Base-by-base conservation (phyloP, 2,888 invertebrate genomes). In the Tinea semifulvella region DNA sequence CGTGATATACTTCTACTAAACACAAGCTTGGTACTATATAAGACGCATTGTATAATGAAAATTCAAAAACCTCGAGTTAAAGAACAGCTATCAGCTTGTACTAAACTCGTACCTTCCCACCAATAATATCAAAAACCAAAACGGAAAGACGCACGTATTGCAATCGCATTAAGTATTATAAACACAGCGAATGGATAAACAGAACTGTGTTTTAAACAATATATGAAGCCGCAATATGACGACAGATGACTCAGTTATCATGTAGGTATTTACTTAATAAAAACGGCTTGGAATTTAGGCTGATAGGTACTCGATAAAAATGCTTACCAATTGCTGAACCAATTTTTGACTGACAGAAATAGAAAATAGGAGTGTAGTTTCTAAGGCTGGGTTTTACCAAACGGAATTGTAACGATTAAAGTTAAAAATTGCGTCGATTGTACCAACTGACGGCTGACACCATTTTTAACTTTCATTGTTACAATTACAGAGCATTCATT, bases 181-280 rank as follows among this genome's bases (percentile, higher is more conserved):
- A n/a, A n/a, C n/a, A n/a, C n/a, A n/a, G n/a, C n/a, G 14, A 13
- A 6, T 31, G 31, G 11, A n/a, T 31, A 31, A 14, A 6, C 14
- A 31, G 13, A 13, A 31, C 13, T 13, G 31, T 3, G 31, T 4
- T 13, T 7, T 31, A 31, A 31, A 31, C 31, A 31, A 31, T 11
- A 31, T 31, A 14, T 31, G 13, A 38, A 38, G 18, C 38, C 19
- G n/a, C 56, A 57, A 60, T n/a, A n/a, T 67, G 68, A 67, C 67
- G 66, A 68, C 61, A 67, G 67, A 73, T 70, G 74, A 76, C 69
- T 76, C 75, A 75, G 67, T 70, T 56, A 49, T 63, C 39, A 39
- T 22, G 40, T n/a, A n/a, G n/a, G n/a, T 40, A 40, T 40, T 40
- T 40, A 40, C n/a, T 40, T 22, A 14, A 48, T 52, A 47, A 44